Base-by-base conservation (phyloP, 2,113 vertebrate species). In the Sceloporus tristichus region DNA sequence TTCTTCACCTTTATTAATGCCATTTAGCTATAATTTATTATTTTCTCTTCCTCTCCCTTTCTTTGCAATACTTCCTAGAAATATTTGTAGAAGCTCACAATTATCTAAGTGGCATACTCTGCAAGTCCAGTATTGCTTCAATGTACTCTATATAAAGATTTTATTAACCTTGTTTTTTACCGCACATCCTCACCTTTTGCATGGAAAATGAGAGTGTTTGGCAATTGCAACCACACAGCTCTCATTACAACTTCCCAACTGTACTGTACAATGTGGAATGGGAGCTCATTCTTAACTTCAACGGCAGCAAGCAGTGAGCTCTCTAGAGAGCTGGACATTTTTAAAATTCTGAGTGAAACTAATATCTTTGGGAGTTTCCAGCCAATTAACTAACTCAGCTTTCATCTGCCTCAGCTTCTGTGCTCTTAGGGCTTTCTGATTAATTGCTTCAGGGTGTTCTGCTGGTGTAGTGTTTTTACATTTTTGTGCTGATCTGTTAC, bases 391-490 rank as follows among this genome's bases (percentile, higher is more conserved):
- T 54, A 89, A 89, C 68, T 81, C 77, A 56, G 23, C 79, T 85
- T 89, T 86, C 56, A 82, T 89, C 79, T 59, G 79, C n/a, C 65
- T 82, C 71, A 79, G 78, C n/a, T 82, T 77, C 84, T 76, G 42
- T 89, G 70, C 78, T 82, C 71, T 86, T 86, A 56, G 42, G 84
- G 14, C 59, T 86, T 81, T 85, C 88, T 75, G 88, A 76, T 89
- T 89, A 89, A 89, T 80, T 85, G 78, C 42, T 85, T n/a, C 88
- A 68, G 42, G 27, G 23, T 85, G 40, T 85, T 89, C 70, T 80
- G 70, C 84, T 80, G 68, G 21, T 74, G 29, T 38, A 56, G 54
- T 85, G 71, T 75, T 89, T 89, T 80, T 27, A 85, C 80, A 53
- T 65, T 53, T 74, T 81, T 80, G 56, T 66, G 70, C 56, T 89